These are phyloP conservation scores for Contarinia nasturtii DNA, from an alignment of 1,140 invertebrate genomes.

Conservation along the genomic window DNA sequence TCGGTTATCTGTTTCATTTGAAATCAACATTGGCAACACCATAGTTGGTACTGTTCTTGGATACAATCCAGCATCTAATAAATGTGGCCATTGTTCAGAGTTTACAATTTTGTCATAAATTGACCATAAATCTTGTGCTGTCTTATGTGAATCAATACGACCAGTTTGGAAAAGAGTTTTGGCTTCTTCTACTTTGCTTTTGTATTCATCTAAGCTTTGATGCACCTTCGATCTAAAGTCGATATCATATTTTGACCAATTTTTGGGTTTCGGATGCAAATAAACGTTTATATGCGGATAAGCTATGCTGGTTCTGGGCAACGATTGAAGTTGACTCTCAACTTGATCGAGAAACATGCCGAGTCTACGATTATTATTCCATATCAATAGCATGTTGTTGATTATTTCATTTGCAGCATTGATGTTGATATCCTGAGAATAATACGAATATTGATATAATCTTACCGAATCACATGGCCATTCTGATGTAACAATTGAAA, in stretches of 20 bases:
- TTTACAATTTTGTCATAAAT: background rate
- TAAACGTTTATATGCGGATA: too few species aligned
- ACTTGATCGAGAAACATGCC: too few species aligned
- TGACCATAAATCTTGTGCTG: background rate
- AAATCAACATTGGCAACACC: background rate
- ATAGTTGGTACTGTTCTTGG: background rate
- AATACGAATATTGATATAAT: too few species aligned
- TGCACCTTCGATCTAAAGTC: background rate
- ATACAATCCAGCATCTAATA: background rate
- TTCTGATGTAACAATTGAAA: too few species aligned
- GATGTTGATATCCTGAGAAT: too few species aligned
- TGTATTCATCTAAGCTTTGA: background rate
- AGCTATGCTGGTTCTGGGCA: too few species aligned
- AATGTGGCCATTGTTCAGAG: background rate
- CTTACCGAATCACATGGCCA: too few species aligned
- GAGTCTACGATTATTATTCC: too few species aligned
- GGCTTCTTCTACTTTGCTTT: background rate
- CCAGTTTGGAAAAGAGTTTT: background rate
- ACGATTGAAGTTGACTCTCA: too few species aligned
- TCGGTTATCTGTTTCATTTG: background rate
- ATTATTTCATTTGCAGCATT: too few species aligned
- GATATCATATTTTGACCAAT: background rate
- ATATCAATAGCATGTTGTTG: too few species aligned
- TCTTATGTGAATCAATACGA: background rate
- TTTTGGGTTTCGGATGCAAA: too few species aligned